Conservation (phyloP, 2,113 vertebrate species). For the Fukomys damarensis region DNA sequence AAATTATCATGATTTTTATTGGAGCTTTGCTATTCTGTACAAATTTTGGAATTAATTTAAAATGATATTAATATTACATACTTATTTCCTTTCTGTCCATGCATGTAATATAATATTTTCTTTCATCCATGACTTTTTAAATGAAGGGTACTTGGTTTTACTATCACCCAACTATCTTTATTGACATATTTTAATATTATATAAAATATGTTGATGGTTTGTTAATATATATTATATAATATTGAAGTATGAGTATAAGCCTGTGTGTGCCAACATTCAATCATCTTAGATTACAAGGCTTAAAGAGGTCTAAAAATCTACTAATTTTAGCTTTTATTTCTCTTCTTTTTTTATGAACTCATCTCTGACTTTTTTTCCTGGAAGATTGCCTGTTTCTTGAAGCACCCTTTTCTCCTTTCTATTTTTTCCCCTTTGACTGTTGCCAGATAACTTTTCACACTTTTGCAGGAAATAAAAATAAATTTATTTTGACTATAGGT, state of each 20-base stretch:
- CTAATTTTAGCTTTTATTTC: slow-evolving; percentile 31
- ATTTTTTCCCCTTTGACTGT: background rate
- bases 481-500: background rate
- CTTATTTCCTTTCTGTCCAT: background rate
- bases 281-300: background rate
- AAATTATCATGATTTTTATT: background rate
- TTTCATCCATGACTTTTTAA: background rate
- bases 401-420: background rate
- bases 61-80: background rate
- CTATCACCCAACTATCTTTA: background rate
- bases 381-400: slow-evolving; percentile 27
- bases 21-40: background rate
- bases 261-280: background rate
- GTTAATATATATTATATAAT: background rate
- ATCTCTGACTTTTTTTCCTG: slow-evolving; percentile 25
- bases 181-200: slow-evolving; percentile 30
- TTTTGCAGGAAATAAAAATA: slow-evolving; percentile 48
- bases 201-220: background rate
- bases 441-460: background rate
- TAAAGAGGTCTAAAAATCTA: background rate
- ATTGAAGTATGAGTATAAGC: background rate
- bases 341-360: slow-evolving; percentile 39
- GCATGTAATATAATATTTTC: background rate
- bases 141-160: background rate
- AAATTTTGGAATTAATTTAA: slow-evolving; percentile 5